Percentiles rank a stretch among this genome's conserved stretches.
phyloP scores from a whole-genome alignment of 2,113 vertebrate genomes.

The Glaucidium brasilianum region DNA sequence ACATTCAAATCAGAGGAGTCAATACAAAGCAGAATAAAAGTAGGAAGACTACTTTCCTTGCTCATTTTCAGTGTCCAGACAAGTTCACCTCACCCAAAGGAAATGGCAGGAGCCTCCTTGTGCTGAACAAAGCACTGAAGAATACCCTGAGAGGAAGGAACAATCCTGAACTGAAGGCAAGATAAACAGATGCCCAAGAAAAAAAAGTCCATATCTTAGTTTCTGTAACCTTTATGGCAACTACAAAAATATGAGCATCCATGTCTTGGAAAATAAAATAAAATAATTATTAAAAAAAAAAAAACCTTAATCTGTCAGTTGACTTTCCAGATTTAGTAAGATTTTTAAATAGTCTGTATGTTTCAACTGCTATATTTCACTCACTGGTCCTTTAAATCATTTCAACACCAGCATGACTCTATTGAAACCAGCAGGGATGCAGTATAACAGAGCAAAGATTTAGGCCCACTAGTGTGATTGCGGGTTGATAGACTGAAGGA shows the following conservation, averaged over 20 bases:
- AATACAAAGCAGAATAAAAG: not conserved
- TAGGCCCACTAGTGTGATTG: not conserved
- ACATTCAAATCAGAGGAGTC: not conserved
- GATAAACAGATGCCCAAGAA: not conserved
- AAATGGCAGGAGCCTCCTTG: constrained; percentile 15
- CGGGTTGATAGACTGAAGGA: not conserved
- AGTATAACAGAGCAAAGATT: constrained; percentile 11
- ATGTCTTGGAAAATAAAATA: not conserved
- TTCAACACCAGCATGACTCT: constrained; percentile 8
- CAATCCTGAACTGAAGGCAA: not conserved
- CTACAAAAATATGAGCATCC: not conserved
- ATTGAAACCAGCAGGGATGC: constrained; percentile 35
- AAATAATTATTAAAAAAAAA: not conserved
- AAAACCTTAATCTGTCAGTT: not conserved
- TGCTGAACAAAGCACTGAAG: not conserved
- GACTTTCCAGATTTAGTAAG: not conserved
- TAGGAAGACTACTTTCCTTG: not conserved
- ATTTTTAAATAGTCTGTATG: not conserved
- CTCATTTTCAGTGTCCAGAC: not conserved
- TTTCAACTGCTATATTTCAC: not conserved
- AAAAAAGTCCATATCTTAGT: not conserved
- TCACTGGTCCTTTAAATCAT: constrained; percentile 28
- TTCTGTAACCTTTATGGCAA: not conserved
- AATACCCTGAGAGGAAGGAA: not conserved
- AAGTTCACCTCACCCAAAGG: not conserved